These are phyloP conservation scores for Nymphicus hollandicus DNA, from an alignment of 2,113 vertebrate genomes.

Conservation along the genomic window DNA sequence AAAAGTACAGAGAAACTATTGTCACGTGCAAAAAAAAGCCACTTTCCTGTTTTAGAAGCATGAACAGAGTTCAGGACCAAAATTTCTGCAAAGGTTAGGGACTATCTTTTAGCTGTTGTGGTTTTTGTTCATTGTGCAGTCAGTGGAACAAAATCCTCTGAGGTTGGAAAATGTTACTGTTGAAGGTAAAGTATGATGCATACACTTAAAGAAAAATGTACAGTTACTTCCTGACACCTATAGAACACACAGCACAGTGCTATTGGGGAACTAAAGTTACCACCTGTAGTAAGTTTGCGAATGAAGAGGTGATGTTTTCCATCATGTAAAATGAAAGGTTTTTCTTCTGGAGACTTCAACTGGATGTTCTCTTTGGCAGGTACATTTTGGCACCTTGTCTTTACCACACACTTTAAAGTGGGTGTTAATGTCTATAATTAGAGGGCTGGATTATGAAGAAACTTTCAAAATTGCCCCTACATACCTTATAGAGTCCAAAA, in stretches of 20 bases:
- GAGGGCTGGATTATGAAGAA: not conserved
- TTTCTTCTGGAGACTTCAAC: not conserved
- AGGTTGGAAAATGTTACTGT: slow-evolving; percentile 22
- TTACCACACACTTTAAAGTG: not conserved
- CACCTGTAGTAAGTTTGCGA: not conserved
- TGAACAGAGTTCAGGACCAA: not conserved
- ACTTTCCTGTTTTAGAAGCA: slow-evolving; percentile 17
- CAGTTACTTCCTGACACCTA: not conserved
- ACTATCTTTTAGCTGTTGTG: not conserved
- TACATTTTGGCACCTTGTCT: not conserved
- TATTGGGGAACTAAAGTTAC: not conserved
- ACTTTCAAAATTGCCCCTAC: not conserved
- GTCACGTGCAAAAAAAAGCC: not conserved
- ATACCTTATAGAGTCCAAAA: not conserved
- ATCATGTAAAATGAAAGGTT: not conserved
- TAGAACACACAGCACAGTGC: not conserved
- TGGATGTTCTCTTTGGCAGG: not conserved
- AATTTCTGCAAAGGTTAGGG: not conserved
- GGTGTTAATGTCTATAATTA: not conserved
- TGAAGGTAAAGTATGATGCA: not conserved
- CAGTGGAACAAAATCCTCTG: slow-evolving; percentile 9
- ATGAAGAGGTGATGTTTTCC: not conserved
- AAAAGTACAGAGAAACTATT: not conserved
- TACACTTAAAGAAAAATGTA: not conserved
- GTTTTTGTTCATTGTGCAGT: slow-evolving; percentile 9